A percentile compares a stretch with the other conserved stretches of the same genome.
These are phyloP conservation scores for Metellina segmentata DNA, from an alignment of 2,888 invertebrate species.

Conservation along the genomic window DNA sequence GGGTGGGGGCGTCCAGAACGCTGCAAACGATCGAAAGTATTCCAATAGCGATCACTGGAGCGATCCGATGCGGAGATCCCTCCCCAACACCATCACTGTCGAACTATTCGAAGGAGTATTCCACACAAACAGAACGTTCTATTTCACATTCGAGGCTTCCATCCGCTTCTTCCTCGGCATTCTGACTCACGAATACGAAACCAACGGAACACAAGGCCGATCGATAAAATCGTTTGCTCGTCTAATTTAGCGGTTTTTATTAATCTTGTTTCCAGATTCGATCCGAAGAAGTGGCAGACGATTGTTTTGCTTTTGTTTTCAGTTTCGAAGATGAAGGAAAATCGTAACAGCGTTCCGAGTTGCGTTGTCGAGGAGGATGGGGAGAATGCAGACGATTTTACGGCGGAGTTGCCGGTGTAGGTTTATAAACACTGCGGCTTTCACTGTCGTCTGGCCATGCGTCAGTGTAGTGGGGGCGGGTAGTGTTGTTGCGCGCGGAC, in stretches of 20 bases:
- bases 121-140: not conserved
- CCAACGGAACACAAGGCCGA: not conserved
- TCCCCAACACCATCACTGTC: not conserved
- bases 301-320: not conserved
- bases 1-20: not conserved
- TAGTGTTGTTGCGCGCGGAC: not conserved
- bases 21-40: not conserved
- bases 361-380: not conserved
- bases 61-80: not conserved
- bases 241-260: not conserved
- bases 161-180: not conserved
- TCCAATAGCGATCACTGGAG: not conserved
- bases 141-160: not conserved
- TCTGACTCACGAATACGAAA: not conserved
- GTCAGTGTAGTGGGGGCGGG: not conserved
- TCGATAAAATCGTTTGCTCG: not conserved
- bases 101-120: not conserved
- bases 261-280: not conserved
- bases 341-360: not conserved
- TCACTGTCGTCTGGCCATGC: not conserved
- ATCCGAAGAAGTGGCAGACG: no score
- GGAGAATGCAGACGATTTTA: not conserved
- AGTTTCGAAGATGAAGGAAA: not conserved
- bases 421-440: not conserved
- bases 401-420: not conserved